Evolutionary conservation across 2,113 vertebrate species (phyloP).

Genomic region (Bettongia penicillata): DNA sequence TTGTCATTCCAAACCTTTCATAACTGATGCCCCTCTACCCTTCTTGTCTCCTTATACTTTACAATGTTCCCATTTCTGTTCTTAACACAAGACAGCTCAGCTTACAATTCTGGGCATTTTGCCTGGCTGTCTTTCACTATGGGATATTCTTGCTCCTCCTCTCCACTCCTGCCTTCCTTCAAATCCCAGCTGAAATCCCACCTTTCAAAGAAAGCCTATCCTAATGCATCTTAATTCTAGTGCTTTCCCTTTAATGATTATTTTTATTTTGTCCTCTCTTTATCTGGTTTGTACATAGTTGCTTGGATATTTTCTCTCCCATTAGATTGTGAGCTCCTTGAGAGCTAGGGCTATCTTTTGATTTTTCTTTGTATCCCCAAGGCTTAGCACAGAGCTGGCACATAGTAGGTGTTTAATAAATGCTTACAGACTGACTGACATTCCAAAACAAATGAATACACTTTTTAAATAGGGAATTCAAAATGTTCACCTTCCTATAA

Average conservation of each 20-base stretch:
- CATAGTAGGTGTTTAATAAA: not conserved
- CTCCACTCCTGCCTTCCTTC: not conserved
- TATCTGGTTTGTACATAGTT: not conserved
- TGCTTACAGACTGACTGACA: not conserved
- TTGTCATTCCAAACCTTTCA: not conserved
- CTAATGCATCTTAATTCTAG: not conserved
- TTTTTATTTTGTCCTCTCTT: not conserved
- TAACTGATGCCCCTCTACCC: not conserved
- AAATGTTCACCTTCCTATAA: not conserved
- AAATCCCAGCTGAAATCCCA: not conserved
- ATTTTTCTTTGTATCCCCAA: not conserved
- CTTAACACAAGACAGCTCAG: not conserved
- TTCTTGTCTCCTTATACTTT: not conserved
- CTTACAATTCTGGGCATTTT: not conserved
- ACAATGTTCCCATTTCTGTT: not conserved
- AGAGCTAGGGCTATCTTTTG: not conserved
- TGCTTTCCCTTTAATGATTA: not conserved
- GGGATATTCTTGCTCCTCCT: not conserved
- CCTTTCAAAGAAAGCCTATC: not conserved
- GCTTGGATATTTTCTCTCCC: not conserved
- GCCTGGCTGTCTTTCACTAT: not conserved
- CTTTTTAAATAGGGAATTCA: slow-evolving; percentile 3
- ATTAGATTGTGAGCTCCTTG: not conserved
- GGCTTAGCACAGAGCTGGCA: not conserved
- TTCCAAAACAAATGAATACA: slow-evolving; percentile 7